A percentile compares a stretch with the other conserved stretches of the same genome.
Conservation (phyloP, 2,113 vertebrate genomes). For the Zosterops borbonicus region DNA sequence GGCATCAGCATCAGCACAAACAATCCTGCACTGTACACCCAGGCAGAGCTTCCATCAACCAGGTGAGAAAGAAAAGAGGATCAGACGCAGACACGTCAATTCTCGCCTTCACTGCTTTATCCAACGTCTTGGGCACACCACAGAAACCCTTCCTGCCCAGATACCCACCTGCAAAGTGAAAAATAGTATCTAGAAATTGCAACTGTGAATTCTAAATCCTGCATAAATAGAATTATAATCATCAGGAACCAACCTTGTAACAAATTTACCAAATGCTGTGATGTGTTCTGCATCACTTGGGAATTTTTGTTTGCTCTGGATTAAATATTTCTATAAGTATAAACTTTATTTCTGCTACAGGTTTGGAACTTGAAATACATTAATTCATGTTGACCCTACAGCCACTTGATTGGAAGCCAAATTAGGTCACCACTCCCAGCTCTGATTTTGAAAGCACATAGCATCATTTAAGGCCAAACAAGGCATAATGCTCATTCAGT, state of each 20-base stretch:
- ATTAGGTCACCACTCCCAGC: background rate
- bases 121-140: background rate
- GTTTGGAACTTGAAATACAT: background rate
- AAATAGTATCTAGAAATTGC: background rate
- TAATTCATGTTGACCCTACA: background rate
- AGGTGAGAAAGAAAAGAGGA: background rate
- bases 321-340: background rate
- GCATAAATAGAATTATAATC: background rate
- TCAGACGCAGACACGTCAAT: background rate
- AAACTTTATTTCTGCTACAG: background rate
- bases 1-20: background rate
- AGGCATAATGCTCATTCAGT: background rate
- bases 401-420: background rate
- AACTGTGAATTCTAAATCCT: background rate
- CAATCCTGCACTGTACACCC: accelerated
- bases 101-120: background rate
- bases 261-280: background rate
- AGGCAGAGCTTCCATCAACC: background rate
- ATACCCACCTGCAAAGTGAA: background rate
- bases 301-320: background rate
- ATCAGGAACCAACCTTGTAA: background rate
- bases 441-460: background rate
- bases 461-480: background rate
- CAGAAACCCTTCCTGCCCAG: background rate
- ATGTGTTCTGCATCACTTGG: background rate